These are phyloP conservation scores for Maconellicoccus hirsutus DNA, from an alignment of 1,140 invertebrate species.

Conservation along the genomic window DNA sequence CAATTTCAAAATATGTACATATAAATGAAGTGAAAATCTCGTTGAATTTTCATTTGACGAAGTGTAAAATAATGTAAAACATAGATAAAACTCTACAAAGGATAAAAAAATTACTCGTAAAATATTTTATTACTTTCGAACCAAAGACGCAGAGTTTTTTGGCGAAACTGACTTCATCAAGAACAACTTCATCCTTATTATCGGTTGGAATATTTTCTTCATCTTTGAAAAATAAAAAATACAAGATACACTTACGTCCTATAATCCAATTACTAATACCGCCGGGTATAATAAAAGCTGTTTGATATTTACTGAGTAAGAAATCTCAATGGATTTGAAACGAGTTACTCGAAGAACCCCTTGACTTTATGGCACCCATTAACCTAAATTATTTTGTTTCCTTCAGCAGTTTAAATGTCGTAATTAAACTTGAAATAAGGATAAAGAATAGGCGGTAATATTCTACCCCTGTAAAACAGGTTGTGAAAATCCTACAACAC, in stretches of 20 bases:
- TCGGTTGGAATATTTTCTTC: not conserved
- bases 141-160: too few relatives aligned
- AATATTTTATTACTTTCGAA: too few relatives aligned
- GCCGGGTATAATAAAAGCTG: not conserved
- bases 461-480: conserved; percentile 9
- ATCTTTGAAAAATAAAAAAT: not conserved
- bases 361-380: conserved; percentile 14
- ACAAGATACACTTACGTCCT: not conserved
- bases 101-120: too few relatives aligned
- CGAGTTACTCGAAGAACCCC: conserved; percentile 12
- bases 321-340: conserved; percentile 15
- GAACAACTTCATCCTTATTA: not conserved
- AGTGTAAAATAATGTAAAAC: too few relatives aligned
- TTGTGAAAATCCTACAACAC: not conserved
- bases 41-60: too few relatives aligned
- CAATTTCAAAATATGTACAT: too few relatives aligned
- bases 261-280: conserved; percentile 15
- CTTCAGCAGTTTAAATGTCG: conserved; percentile 14
- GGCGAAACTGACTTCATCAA: not conserved
- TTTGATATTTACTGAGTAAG: not conserved
- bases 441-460: not conserved
- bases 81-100: too few relatives aligned
- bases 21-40: too few relatives aligned
- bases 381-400: conserved; percentile 13
- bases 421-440: conserved; percentile 14